A percentile compares a stretch with the other conserved stretches of the same genome.
phyloP scores from a whole-genome alignment of 2,797 vertebrate genomes.

The Masticophis lateralis region DNA sequence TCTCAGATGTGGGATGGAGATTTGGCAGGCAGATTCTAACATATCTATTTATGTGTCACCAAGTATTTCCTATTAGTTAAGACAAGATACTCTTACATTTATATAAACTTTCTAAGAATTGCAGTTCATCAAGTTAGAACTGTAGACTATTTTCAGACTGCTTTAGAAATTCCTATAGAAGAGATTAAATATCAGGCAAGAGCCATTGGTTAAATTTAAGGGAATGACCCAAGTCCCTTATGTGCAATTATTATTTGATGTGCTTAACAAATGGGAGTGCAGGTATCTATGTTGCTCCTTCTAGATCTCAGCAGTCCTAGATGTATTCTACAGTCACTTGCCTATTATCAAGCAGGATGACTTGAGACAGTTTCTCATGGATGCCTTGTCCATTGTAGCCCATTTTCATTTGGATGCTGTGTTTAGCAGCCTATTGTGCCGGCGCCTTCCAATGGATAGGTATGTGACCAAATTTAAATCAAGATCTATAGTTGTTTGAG shows the following conservation, averaged over 20 bases:
- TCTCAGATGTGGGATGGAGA: not conserved
- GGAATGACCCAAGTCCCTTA: not conserved
- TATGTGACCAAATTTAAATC: not conserved
- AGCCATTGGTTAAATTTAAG: not conserved
- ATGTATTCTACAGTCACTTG: conserved; percentile 19
- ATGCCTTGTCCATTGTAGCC: not conserved
- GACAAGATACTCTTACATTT: not conserved
- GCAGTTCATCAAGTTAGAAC: not conserved
- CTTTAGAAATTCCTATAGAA: not conserved
- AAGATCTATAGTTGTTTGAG: not conserved
- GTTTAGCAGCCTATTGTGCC: conserved; percentile 4
- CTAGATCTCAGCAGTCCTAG: not conserved
- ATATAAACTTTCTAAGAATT: not conserved
- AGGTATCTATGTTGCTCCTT: not conserved
- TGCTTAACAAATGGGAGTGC: not conserved
- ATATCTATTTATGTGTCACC: not conserved
- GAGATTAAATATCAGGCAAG: not conserved
- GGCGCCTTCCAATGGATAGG: conserved; percentile 27
- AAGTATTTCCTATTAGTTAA: not conserved
- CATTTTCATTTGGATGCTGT: conserved; percentile 15
- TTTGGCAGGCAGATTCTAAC: not conserved
- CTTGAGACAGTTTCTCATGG: conserved; percentile 3
- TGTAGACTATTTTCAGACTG: not conserved
- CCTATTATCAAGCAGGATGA: conserved; percentile 14
- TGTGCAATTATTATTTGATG: not conserved